phyloP scores from a whole-genome alignment of 2,888 invertebrate genomes.

The Acleris holmiana region DNA sequence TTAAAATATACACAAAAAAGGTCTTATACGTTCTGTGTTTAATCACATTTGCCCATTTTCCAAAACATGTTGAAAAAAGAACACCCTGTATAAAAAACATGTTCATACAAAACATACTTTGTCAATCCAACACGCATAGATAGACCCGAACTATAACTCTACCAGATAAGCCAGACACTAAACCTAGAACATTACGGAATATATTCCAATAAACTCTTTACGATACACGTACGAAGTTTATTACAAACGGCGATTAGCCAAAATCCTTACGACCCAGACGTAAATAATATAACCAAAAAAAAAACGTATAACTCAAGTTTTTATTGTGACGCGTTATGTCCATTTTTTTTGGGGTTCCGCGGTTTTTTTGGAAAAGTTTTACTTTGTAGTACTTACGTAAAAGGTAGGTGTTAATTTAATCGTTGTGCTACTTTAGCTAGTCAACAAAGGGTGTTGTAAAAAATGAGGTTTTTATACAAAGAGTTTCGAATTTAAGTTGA shows the following conservation, averaged over 20 bases:
- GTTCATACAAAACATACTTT: neutral
- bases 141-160: conserved; percentile 11
- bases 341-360: conserved; percentile 40
- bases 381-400: neutral
- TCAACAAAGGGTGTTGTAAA: too few species aligned
- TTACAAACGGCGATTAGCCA: conserved; percentile 68
- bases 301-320: conserved; percentile 64
- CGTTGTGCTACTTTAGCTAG: too few species aligned
- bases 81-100: too few species aligned
- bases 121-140: neutral
- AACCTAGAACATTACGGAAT: conserved; percentile 53
- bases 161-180: conserved; percentile 44
- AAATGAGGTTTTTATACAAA: too few species aligned
- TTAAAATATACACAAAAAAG: too few species aligned
- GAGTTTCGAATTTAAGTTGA: too few species aligned
- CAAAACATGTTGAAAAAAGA: too few species aligned
- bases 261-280: conserved; percentile 67
- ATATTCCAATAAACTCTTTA: conserved; percentile 65
- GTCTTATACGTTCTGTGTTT: too few species aligned
- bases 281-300: conserved; percentile 70
- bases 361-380: neutral
- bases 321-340: conserved; percentile 68
- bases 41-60: too few species aligned
- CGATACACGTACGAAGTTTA: conserved; percentile 46
- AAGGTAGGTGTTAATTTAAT: neutral